Conservation (phyloP, 2,113 vertebrate genomes). For the Hippocampus abdominalis region DNA sequence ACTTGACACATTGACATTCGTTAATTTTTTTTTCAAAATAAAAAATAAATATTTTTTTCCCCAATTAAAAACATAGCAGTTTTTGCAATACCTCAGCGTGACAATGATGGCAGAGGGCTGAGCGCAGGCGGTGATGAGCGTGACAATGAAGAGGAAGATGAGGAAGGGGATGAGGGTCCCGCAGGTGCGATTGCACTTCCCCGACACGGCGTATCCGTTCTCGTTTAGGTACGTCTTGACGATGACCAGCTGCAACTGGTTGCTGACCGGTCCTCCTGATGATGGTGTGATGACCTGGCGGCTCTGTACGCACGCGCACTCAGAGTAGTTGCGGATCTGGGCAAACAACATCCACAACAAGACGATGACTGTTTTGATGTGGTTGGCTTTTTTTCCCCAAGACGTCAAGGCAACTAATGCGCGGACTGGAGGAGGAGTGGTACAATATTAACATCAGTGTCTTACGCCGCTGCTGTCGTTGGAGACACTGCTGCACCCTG, state of each 20-base stretch:
- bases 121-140: slow-evolving; percentile 94
- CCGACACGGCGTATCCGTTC: slow-evolving; percentile 89
- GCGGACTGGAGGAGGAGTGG: too few relatives aligned
- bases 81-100: slow-evolving; percentile 84
- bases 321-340: slow-evolving; percentile 92
- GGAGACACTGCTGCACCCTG: slow-evolving; percentile 85
- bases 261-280: slow-evolving; percentile 79
- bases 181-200: slow-evolving; percentile 92
- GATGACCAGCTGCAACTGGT: slow-evolving; percentile 91
- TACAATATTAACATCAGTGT: too few relatives aligned
- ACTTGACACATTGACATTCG: too few relatives aligned
- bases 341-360: not conserved
- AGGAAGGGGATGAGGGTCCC: slow-evolving; percentile 96
- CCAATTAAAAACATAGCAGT: too few relatives aligned
- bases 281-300: slow-evolving; percentile 94
- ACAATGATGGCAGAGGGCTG: slow-evolving; percentile 98
- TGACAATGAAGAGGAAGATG: slow-evolving; percentile 97
- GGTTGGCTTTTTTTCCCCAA: too few relatives aligned
- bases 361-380: too few relatives aligned
- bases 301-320: slow-evolving; percentile 95
- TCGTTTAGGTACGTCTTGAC: slow-evolving; percentile 97
- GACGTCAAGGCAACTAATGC: too few relatives aligned
- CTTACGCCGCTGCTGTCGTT: slow-evolving; percentile 90
- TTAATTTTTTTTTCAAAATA: too few relatives aligned
- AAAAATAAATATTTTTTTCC: too few relatives aligned